A percentile compares a stretch with the other conserved stretches of the same genome.
These are phyloP conservation scores for Anoplolepis gracilipes DNA, from an alignment of 1,140 invertebrate genomes.

Conservation along the genomic window DNA sequence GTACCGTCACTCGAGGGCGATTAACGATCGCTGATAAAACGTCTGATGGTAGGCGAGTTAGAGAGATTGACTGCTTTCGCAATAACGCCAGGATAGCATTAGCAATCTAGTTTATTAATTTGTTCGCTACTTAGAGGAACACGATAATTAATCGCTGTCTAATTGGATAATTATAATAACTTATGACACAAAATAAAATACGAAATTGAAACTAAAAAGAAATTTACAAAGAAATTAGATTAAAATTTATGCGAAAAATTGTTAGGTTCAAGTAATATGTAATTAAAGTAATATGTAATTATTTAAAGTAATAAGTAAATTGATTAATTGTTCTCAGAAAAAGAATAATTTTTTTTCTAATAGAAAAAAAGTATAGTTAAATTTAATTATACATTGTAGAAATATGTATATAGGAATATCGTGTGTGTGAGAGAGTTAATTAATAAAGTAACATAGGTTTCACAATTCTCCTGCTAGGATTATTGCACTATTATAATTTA, in stretches of 20 bases:
- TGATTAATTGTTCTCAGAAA: neutral
- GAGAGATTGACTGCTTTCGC: constrained; percentile 60
- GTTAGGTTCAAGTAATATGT: neutral
- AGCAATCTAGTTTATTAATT: constrained; percentile 64
- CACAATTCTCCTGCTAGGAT: neutral
- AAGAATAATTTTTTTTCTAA: neutral
- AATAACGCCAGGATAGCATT: constrained; percentile 49
- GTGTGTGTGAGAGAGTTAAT: neutral
- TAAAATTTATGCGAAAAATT: neutral
- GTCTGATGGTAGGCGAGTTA: constrained; percentile 47
- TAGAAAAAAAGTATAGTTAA: too few relatives aligned
- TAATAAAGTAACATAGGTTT: constrained; percentile 17
- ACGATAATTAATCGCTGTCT: constrained; percentile 46
- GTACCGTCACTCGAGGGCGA: constrained; percentile 62
- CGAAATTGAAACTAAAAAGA: neutral
- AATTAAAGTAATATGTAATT: neutral
- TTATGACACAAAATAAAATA: neutral
- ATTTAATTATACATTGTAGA: neutral
- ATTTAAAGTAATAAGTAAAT: too few relatives aligned
- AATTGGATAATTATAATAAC: constrained; percentile 27
- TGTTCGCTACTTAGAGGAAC: constrained; percentile 43
- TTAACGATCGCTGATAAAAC: constrained; percentile 69
- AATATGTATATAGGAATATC: neutral
- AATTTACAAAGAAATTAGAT: too few relatives aligned
- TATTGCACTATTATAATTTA: constrained; percentile 28